These are phyloP conservation scores for Amblyornis subalaris DNA, from an alignment of 2,113 vertebrate species.

Conservation along the genomic window DNA sequence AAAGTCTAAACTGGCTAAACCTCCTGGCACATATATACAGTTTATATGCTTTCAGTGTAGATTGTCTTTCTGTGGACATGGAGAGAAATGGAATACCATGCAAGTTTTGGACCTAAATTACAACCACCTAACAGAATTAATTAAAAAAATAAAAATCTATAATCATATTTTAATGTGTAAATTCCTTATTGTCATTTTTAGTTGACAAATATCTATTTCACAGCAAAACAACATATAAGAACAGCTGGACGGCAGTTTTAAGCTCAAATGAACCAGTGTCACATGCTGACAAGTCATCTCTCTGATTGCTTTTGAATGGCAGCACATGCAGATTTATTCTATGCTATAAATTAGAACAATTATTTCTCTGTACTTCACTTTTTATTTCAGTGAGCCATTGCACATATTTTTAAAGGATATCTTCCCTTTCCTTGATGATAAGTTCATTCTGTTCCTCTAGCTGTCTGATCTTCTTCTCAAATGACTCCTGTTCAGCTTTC, in stretches of 20 bases:
- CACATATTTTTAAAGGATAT: constrained; percentile 86
- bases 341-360: constrained; percentile 72
- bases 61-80: not conserved
- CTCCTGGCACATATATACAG: not conserved
- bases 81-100: not conserved
- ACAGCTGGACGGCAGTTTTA: constrained; percentile 71
- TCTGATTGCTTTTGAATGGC: constrained; percentile 68
- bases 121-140: not conserved
- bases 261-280: constrained; percentile 63
- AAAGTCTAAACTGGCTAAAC: not conserved
- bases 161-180: constrained; percentile 27
- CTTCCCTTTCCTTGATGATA: constrained; percentile 90
- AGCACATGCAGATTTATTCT: constrained; percentile 69
- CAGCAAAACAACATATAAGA: constrained; percentile 55
- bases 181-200: constrained; percentile 60
- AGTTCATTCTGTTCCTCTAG: constrained; percentile 89
- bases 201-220: constrained; percentile 67
- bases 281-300: constrained; percentile 68
- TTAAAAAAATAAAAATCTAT: not conserved
- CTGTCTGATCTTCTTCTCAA: constrained; percentile 90
- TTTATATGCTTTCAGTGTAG: not conserved
- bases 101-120: constrained; percentile 3
- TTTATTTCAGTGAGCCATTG: constrained; percentile 46
- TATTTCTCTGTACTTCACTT: constrained; percentile 68
- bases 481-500: constrained; percentile 87